Evolutionary conservation across 92 coral and sea anemone genomes (phyloP), one percentile per base, ranked within the genome.

Genomic region (Epizoanthus rinbou): DNA sequence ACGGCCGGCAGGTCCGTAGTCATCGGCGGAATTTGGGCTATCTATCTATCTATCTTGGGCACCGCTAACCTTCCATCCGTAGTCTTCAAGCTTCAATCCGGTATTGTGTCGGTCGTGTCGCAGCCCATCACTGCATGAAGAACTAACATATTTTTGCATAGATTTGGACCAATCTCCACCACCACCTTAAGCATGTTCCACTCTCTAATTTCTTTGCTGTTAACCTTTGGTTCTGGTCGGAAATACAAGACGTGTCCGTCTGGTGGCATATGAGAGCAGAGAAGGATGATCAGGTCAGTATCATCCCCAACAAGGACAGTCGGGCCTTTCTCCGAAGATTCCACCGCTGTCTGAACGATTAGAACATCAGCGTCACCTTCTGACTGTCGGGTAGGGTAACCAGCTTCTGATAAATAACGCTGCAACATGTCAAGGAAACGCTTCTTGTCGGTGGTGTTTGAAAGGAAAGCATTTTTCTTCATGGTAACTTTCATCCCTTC

Each of bases 1-100:
- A 84, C 86, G 39, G 91, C 70, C 19, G 84, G 84, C 19, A 64
- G 64, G 67, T 78, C 88, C 4, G 91, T 90, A 66, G 74, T 75
- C 59, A 69, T 5, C 1, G 70, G 79, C 0, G 54, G 22, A 14
- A 82, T n/a, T n/a, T n/a, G n/a, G n/a, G n/a, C n/a, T n/a, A n/a
- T n/a, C n/a, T n/a, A n/a, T n/a, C n/a, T n/a, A n/a, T n/a, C n/a
- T n/a, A n/a, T n/a, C 79, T 11, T 70, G 58, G 25, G 14, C 16
- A 33, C 47, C 54, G 24, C 52, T 39, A 25, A 54, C 13, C 79
- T 69, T 82, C 79, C 86, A 69, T 13, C 64, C 74, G 41, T 23
- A 74, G 39, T 76, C 85, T 67, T 76, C 78, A 33, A 74, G 39
- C 72, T 8, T 15, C 57, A 85, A 1, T 7, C 71, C 75, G 2